Conservation (phyloP, 2,797 vertebrate genomes). For the Eutrigla gurnardus region DNA sequence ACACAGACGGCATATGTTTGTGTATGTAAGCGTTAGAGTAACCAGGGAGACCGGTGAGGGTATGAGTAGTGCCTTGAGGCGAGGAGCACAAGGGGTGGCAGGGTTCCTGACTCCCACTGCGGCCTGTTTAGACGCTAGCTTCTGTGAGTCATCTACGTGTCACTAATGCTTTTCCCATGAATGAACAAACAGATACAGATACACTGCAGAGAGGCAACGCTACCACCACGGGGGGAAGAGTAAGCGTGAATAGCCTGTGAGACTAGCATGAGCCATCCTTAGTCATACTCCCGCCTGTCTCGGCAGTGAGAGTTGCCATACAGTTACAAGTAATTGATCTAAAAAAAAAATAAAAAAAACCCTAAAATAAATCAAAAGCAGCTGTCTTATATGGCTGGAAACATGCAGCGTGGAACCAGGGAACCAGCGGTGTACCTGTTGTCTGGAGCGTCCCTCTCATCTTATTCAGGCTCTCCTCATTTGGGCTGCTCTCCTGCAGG, state of each 20-base stretch:
- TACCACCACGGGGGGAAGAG: constrained; percentile 50
- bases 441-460: constrained; percentile 67
- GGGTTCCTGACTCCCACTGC: constrained; percentile 60
- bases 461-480: constrained; percentile 66
- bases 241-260: constrained; percentile 68
- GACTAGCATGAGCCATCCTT: constrained; percentile 68
- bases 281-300: constrained; percentile 66
- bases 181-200: constrained; percentile 75
- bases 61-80: constrained; percentile 67
- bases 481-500: constrained; percentile 65
- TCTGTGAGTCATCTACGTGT: constrained; percentile 73
- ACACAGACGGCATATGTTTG: constrained; percentile 60
- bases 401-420: constrained; percentile 44
- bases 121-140: constrained; percentile 65
- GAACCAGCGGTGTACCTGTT: constrained; percentile 59
- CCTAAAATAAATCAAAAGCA: constrained; percentile 61
- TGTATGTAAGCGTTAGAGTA: constrained; percentile 49
- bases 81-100: constrained; percentile 60
- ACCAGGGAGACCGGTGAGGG: constrained; percentile 59
- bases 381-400: constrained; percentile 60
- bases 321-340: constrained; percentile 69
- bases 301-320: constrained; percentile 59
- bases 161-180: constrained; percentile 76
- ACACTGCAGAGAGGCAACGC: constrained; percentile 61
- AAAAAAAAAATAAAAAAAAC: constrained; percentile 46